A percentile compares a stretch with the other conserved stretches of the same genome.
Evolutionary conservation across 2,888 invertebrate genomes (phyloP).

Genomic region (Cepaea hortensis): DNA sequence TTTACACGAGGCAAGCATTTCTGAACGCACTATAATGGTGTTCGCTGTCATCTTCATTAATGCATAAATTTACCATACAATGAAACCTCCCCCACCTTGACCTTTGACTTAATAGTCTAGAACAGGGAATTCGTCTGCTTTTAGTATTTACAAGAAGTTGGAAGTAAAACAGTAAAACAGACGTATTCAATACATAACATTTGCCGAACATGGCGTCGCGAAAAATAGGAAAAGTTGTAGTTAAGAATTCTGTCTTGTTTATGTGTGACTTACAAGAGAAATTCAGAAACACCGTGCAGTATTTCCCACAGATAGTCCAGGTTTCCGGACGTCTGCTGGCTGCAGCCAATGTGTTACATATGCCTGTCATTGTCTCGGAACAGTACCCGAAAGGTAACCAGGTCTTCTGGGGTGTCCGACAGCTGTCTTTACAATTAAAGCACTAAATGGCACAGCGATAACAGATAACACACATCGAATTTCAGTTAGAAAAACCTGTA

Average conservation of each 20-base stretch:
- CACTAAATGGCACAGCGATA: too few species aligned
- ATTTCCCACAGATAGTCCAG: conserved; percentile 73
- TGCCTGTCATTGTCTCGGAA: conserved; percentile 80
- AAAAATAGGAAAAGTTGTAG: conserved; percentile 65
- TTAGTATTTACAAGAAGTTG: not conserved
- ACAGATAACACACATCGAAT: too few species aligned
- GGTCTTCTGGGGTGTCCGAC: too few species aligned
- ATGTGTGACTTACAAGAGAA: conserved; percentile 77
- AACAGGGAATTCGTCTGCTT: not conserved
- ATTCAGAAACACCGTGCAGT: conserved; percentile 73
- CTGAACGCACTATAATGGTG: too few species aligned
- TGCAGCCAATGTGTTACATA: conserved; percentile 78
- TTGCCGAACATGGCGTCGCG: conserved; percentile 51
- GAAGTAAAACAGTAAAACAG: not conserved
- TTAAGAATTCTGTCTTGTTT: conserved; percentile 72
- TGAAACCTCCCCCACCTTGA: not conserved
- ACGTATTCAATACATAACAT: not conserved
- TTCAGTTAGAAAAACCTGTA: too few species aligned
- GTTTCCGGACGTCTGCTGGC: conserved; percentile 75
- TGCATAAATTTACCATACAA: too few species aligned
- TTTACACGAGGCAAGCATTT: too few species aligned
- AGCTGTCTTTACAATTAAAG: too few species aligned
- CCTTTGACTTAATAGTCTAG: not conserved
- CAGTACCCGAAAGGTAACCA: conserved; percentile 78
- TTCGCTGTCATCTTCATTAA: too few species aligned